These are phyloP conservation scores for Boulengeromyrus knoepffleri DNA, from an alignment of 2,113 vertebrate genomes.

Conservation along the genomic window DNA sequence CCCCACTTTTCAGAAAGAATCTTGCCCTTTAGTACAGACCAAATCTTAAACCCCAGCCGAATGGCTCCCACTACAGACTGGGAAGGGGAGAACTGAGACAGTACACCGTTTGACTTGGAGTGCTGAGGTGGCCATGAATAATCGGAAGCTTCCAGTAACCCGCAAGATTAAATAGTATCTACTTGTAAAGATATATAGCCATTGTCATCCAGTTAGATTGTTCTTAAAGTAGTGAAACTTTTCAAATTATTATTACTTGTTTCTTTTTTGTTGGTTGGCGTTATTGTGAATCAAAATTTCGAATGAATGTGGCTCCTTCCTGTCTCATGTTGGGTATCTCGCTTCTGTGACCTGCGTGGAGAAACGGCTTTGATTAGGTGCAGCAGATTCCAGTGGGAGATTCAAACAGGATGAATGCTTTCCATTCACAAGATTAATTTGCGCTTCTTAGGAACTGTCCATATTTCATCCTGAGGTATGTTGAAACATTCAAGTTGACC, in stretches of 20 bases:
- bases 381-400: not conserved
- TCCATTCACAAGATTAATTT: not conserved
- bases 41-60: not conserved
- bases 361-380: not conserved
- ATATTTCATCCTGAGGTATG: not conserved
- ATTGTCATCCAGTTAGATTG: not conserved
- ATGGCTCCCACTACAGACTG: not conserved
- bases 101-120: not conserved
- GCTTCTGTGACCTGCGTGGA: not conserved
- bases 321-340: not conserved
- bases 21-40: not conserved
- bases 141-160: not conserved
- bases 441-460: not conserved
- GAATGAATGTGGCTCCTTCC: not conserved
- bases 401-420: not conserved
- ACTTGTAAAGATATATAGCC: not conserved
- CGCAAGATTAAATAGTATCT: not conserved
- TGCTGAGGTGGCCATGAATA: not conserved
- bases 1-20: not conserved
- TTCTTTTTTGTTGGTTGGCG: not conserved
- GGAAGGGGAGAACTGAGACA: not conserved
- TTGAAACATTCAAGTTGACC: not conserved
- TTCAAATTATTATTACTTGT: not conserved
- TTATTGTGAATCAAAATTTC: not conserved
- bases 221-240: not conserved